Base-by-base conservation (phyloP, 2,797 vertebrate genomes). In the Sebastes matsubarae region DNA sequence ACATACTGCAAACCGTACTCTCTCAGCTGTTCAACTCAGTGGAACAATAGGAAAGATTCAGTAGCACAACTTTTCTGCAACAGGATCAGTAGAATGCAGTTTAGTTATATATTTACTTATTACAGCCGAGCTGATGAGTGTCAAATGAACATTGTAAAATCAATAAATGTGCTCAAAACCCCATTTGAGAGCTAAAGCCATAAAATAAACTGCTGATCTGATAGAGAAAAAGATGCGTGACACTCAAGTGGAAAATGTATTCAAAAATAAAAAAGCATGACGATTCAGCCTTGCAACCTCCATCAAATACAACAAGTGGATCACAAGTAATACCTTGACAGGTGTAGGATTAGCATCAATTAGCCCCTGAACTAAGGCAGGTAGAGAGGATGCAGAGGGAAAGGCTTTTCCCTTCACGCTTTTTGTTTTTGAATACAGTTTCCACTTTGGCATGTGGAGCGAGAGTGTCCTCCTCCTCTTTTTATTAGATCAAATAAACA, bases 401-500 rank as follows among this genome's bases (percentile, higher is more conserved):
- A 30, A 18, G 20, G 36, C 36, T 64, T 72, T 61, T 55, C 18
- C 29, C 42, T n/a, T 68, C 24, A 14, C 29, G 18, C 16, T 78
- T 63, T 79, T 38, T 68, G 14, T 36, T 25, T 77, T 36, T 54
- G 25, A 61, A 66, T 64, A 58, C 12, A 22, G 12, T 68, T 72
- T 65, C n/a, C 52, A 46, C 58, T 77, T 55, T 34, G 24, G 25
- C 29, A 77, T 50, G 32, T 55, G 2, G 24, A 59, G 20, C 8
- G 3, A 50, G 4, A 50, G 32, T 71, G 70, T 29, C 52, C 24
- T 34, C 4, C 13, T 68, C 24, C 29, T 82, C 5, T 57, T 85
- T 80, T 77, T 38, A 75, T 77, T 27, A 55, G 24, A 75, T 70
- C 64, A 75, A 79, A 79, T 76, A 75, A 86, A 85, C 46, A 22